A percentile compares a stretch with the other conserved stretches of the same genome.
phyloP scores from a whole-genome alignment of 2,888 invertebrate species.

The Polyommatus iphigenia region DNA sequence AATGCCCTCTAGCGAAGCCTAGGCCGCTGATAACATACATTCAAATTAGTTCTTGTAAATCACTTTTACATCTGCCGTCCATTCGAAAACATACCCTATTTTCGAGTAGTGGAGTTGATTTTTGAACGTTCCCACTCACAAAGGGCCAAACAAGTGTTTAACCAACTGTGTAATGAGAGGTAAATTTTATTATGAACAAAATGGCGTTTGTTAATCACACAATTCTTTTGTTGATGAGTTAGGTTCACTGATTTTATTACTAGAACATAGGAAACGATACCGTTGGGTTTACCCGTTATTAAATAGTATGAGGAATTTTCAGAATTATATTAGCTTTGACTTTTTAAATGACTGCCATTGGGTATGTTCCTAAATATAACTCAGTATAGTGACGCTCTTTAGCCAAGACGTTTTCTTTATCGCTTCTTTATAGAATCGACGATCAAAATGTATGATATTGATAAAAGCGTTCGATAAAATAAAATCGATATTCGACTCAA shows the following conservation, averaged over 20 bases:
- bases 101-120: constrained; percentile 33
- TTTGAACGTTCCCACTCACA: constrained; percentile 37
- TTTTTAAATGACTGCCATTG: no score
- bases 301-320: no score
- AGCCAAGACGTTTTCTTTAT: no score
- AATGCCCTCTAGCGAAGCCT: neutral
- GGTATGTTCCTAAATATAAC: no score
- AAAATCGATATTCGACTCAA: no score
- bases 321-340: no score
- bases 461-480: no score
- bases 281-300: neutral
- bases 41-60: constrained; percentile 31
- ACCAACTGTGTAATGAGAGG: constrained; percentile 57
- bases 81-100: neutral
- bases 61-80: constrained; percentile 8
- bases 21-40: constrained; percentile 8
- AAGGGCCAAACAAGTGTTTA: constrained; percentile 48
- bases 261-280: constrained; percentile 9
- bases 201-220: constrained; percentile 40
- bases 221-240: constrained; percentile 27
- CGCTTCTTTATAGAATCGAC: no score
- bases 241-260: constrained; percentile 14
- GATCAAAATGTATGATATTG: no score
- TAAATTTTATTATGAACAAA: constrained; percentile 60
- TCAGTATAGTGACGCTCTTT: no score